phyloP scores from a whole-genome alignment of 2,888 invertebrate genomes.

The Blastobasis adustella region DNA sequence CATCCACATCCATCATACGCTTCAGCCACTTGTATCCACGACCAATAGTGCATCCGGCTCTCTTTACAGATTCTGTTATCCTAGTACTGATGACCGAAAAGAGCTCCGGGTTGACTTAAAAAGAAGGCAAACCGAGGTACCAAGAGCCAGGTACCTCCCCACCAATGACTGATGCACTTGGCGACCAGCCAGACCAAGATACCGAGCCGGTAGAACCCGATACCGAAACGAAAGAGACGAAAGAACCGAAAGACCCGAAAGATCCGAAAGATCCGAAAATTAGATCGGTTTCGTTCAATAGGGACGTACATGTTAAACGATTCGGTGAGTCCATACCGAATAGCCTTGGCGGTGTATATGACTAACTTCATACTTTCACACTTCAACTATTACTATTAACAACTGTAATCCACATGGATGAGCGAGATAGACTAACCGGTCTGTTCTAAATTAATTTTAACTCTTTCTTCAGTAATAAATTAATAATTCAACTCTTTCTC shows the following conservation, averaged over 20 bases:
- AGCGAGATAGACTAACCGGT: too few species aligned
- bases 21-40: too few species aligned
- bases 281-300: conserved; percentile 90
- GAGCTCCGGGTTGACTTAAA: conserved; percentile 37
- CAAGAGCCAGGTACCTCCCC: conserved; percentile 49
- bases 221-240: conserved; percentile 33
- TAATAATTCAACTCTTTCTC: too few species aligned
- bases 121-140: conserved; percentile 38
- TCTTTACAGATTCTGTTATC: too few species aligned
- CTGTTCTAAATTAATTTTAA: too few species aligned
- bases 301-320: conserved; percentile 92
- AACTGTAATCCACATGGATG: too few species aligned
- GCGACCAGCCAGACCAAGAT: conserved; percentile 57
- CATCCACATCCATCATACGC: too few species aligned
- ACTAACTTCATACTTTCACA: too few species aligned
- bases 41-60: too few species aligned
- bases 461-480: too few species aligned
- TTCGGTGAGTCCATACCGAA: conserved; percentile 79
- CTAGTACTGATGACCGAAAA: conserved; percentile 52
- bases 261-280: conserved; percentile 65
- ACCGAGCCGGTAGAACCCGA: conserved; percentile 43
- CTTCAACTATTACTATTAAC: too few species aligned
- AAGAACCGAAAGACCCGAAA: conserved; percentile 66
- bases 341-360: too few species aligned
- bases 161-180: conserved; percentile 66